Percentiles rank a stretch among this genome's conserved stretches.
Conservation (phyloP, 2,113 vertebrate species). For the Fukomys damarensis region DNA sequence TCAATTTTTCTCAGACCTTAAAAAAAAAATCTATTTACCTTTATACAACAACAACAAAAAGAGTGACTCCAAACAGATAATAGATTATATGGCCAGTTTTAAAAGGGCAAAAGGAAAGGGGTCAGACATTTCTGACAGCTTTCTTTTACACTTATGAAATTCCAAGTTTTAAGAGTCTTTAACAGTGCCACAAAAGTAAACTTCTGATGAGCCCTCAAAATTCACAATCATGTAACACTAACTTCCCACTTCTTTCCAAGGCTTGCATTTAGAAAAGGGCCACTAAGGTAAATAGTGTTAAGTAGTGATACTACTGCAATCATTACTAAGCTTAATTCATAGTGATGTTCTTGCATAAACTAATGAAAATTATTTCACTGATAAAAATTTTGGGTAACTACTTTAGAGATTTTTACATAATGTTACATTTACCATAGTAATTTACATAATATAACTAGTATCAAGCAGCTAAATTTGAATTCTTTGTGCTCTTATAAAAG, state of each 20-base stretch:
- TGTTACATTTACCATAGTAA: constrained; percentile 72
- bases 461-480: constrained; percentile 78
- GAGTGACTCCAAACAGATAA: constrained; percentile 63
- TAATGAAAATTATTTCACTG: constrained; percentile 69
- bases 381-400: constrained; percentile 62
- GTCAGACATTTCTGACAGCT: constrained; percentile 51
- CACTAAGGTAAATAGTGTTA: constrained; percentile 9
- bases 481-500: constrained; percentile 80
- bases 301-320: constrained; percentile 15
- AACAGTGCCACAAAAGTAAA: constrained; percentile 65
- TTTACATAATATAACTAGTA: constrained; percentile 75
- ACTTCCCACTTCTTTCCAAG: constrained; percentile 41
- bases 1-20: constrained; percentile 66
- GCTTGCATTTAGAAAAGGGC: constrained; percentile 43
- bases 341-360: constrained; percentile 50
- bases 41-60: constrained; percentile 56
- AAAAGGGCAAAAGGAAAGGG: constrained; percentile 53
- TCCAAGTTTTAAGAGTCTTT: constrained; percentile 66
- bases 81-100: constrained; percentile 34
- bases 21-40: not conserved
- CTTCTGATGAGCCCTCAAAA: constrained; percentile 77
- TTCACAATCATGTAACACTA: constrained; percentile 67
- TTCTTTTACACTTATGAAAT: constrained; percentile 66
- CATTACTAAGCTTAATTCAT: constrained; percentile 54
- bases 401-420: constrained; percentile 51